Base-by-base conservation (phyloP, 2,113 vertebrate species). In the Meles meles region DNA sequence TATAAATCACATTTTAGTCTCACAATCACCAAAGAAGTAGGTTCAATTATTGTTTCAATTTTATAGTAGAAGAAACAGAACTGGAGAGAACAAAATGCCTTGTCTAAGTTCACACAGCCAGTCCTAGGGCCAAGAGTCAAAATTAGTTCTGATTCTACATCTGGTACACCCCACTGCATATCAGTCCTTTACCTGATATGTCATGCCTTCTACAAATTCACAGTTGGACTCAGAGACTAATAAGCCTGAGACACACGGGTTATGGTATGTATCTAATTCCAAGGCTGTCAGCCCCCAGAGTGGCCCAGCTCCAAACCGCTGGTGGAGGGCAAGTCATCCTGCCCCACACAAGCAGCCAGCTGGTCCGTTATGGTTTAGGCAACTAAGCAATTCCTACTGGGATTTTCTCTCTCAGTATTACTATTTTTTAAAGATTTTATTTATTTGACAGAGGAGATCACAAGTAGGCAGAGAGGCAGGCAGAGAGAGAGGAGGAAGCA, bases 41-140 rank as follows among this genome's bases (percentile, higher is more conserved):
- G 23, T 88, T 94, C 39, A 93, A 82, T 71, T 98, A 76, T 57
- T 90, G 14, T 82, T 96, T 97, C 77, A 85, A 59, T 61, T 89
- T 91, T 96, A 63, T 21, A 82, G 47, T 21, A 49, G 25, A 94
- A 96, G 63, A 93, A 65, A 87, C 31, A 97, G 31, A 95, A 91
- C 31, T 96, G 18, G 21, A 95, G 37, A 95, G 23, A 55, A 88
- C 84, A 93, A 74, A 77, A 80, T 88, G 76, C 34, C 44, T 90
- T 91, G 57, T 65, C 85, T 63, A 82, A 93, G 39, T 81, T 61
- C 79, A 74, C 52, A 85, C 5, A 79, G 52, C 39, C 88, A 89
- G 18, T 76, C 34, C 42, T 55, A 76, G 65, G 86, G 21, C 39
- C 49, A 93, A 37, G 10, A 93, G 69, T 94, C 86, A 98, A 92